Base-by-base conservation (phyloP, 2,797 vertebrate species). In the Neosilurus hyrtlii region DNA sequence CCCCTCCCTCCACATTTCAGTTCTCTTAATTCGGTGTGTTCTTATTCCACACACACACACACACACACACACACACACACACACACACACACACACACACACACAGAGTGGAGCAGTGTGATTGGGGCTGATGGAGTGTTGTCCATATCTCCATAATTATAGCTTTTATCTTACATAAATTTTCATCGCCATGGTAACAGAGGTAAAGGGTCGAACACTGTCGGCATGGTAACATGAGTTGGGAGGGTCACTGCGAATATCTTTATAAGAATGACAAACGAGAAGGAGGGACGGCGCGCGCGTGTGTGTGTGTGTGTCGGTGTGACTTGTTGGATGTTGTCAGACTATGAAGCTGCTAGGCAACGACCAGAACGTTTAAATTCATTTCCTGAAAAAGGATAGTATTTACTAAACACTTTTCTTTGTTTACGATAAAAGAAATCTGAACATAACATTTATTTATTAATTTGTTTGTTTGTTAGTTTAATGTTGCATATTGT, bases 121-220 rank as follows among this genome's bases (percentile, higher is more conserved):
- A 54, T 30, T 56, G 20, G 73, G 20, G 30, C 54, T 59, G 73
- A 76, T 76, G 5, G 2, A 67, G 63, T 37, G n/a, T n/a, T 78
- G 35, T 78, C 37, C n/a, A 43, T 52, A 63, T 63, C 62, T 81
- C 20, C 77, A 79, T 79, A 66, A 79, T 66, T 54, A 79, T 43
- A 61, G 74, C 74, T 76, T 76, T 76, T 76, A 83, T 83, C 82
- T 78, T 86, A 86, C 87, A 88, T 86, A 72, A 82, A 89, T 86
- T 91, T 86, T 83, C 86, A 92, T 95, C 84, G 93, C 90, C 94
- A 93, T 90, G 93, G 93, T 87, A 94, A 95, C 94, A 57, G 89
- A 89, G 85, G 87, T 89, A 30, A 90, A 88, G 91, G 92, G 92
- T 94, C 90, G 92, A 86, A 52, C 61, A 79, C 62, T 30, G 77